Percentiles rank a stretch among this genome's conserved stretches.
Conservation (phyloP, 2,113 vertebrate species). For the Cyanistes caeruleus region DNA sequence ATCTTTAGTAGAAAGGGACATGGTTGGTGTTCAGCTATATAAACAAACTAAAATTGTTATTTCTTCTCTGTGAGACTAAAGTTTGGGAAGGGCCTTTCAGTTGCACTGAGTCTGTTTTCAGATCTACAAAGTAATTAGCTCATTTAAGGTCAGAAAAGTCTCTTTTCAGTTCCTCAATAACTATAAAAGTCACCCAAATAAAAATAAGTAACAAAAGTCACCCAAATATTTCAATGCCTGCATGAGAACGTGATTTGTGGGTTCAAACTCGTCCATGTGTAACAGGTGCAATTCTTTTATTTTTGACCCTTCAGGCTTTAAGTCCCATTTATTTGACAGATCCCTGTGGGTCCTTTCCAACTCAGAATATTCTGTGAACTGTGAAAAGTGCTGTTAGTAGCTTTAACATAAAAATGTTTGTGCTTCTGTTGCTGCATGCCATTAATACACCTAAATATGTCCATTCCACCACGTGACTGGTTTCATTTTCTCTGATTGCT, state of each 20-base stretch:
- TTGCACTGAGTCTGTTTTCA: background rate
- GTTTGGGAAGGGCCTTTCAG: background rate
- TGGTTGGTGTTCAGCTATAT: background rate
- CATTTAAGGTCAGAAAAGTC: background rate
- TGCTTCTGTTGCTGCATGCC: background rate
- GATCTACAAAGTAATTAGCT: background rate
- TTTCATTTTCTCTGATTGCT: background rate
- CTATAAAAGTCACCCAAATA: background rate
- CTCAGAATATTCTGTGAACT: background rate
- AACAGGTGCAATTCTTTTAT: background rate
- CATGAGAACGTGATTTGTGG: background rate
- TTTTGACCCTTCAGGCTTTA: background rate
- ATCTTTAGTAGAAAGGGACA: background rate
- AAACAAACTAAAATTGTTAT: background rate
- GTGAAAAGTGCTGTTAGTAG: background rate
- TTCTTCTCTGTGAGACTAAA: background rate
- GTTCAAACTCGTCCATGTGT: background rate
- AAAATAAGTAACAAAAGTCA: too few species aligned
- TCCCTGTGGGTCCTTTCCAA: background rate
- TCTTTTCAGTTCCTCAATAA: background rate
- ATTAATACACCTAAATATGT: background rate
- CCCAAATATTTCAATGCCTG: background rate
- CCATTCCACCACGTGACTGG: fast-evolving
- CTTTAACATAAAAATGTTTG: background rate
- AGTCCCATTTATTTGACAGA: background rate